Evolutionary conservation across 2,888 invertebrate genomes (phyloP), one percentile per base, ranked within the genome.

Genomic region (Zonitis immaculata): DNA sequence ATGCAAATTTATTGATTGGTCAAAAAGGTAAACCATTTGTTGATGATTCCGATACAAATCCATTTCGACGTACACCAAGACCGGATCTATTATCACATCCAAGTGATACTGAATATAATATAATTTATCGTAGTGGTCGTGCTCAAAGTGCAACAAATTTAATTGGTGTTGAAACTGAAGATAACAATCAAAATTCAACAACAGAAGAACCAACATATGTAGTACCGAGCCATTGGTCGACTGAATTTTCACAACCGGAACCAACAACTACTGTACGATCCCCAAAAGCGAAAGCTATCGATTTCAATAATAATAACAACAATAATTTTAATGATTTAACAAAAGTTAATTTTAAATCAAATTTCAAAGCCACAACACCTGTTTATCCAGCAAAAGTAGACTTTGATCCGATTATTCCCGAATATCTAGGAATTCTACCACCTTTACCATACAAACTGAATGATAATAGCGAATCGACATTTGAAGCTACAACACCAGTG

Each of bases 11-110:
- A 12, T 77, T 88, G 3, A 88, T 88, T 50, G 88, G 88, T 2
- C 87, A 87, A 73, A 78, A 82, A 6, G 85, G 85, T 68, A 86
- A 85, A 65, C 87, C 85, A 0, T 89, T 88, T 70, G 85, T 88
- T 0, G 76, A 74, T 45, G 77, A 77, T 52, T 80, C 83, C 0
- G 84, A 83, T 30, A 80, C 79, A 9, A 83, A 85, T 65, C 82
- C 84, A 69, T 81, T 80, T 51, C 76, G 81, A 45, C 78, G 87
- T 51, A 87, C 87, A 0, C 87, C 87, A 0, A 77, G 87, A 1
- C 87, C 87, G 0, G 86, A 87, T 68, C 79, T 87, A n/a, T 73
- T 86, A 11, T 77, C 80, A 0, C 80, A 80, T 28, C 81, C 81
- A 0, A 80, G 69, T 35, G 66, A 67, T 4, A 62, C 70, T 1